Evolutionary conservation across 2,797 vertebrate species (phyloP), one percentile per base, ranked within the genome.

Genomic region (Catostomus latipinnis): DNA sequence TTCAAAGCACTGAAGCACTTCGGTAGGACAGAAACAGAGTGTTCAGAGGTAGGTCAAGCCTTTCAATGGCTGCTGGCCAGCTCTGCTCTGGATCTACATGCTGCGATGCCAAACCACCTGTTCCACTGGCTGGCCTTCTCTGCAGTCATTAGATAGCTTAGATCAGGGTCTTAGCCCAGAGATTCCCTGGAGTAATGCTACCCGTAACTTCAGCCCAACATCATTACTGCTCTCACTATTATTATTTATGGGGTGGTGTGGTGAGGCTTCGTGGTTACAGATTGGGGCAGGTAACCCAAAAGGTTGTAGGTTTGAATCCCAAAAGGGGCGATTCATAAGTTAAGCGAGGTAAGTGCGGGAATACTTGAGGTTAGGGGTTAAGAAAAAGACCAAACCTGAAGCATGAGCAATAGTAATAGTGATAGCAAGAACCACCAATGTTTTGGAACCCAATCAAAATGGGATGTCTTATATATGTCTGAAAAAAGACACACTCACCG

Each of bases 81-180:
- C 1, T 63, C 34, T 6, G n/a, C 34, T 63, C 12, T 22, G 57
- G 10, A 60, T 60, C 16, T 45, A 6, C 12, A 63, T 63, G 61
- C 34, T 63, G 6, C 45, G 13, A 43, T n/a, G 61, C 34, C 61
- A 52, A 75, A 43, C 58, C 46, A 53, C 74, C 50, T 57, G 50
- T 8, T 56, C 12, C 13, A 18, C 50, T 76, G 13, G 5, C 74
- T 48, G 9, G 8, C 7, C 6, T 13, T 6, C 7, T 46, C 61
- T 1, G 34, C 34, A 22, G n/a, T 6, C 12, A 63, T 63, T 45
- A 46, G 34, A 63, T 13, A 34, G 34, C 34, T 34, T 34, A 63
- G 43, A 63, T 60, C 61, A 45, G 5, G 45, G 43, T 63, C 34
- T 63, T 12, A 43, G 34, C 6, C 34, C 12, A 63, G 34, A 63